Conservation (phyloP, 35 echinoderm and acorn worm species). For the Strongylocentrotus purpuratus region DNA sequence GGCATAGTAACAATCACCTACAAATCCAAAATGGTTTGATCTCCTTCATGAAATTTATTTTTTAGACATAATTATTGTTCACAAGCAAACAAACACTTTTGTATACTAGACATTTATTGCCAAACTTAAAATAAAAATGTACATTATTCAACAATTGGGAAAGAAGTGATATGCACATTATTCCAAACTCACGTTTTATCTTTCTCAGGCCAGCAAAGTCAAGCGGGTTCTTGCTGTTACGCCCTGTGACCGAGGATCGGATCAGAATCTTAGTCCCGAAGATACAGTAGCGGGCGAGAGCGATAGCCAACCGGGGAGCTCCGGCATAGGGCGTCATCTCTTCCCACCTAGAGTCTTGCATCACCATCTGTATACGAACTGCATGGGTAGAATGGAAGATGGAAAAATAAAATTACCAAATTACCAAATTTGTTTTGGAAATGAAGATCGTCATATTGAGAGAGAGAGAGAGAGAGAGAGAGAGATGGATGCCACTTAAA, state of each 20-base stretch:
- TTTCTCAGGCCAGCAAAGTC: conserved; percentile 68
- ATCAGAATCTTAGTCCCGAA: conserved; percentile 77
- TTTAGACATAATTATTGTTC: no score
- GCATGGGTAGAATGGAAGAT: neutral
- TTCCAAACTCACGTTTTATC: conserved; percentile 67
- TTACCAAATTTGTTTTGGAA: no score
- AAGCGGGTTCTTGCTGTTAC: conserved; percentile 71
- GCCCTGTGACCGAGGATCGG: conserved; percentile 76
- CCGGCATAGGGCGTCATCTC: conserved; percentile 71
- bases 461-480: no score
- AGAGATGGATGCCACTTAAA: no score
- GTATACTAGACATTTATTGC: no score
- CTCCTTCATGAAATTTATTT: no score
- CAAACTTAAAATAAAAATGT: no score
- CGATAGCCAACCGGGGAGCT: conserved; percentile 74
- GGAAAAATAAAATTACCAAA: neutral
- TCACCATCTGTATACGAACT: conserved; percentile 66
- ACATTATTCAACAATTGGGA: neutral
- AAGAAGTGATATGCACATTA: neutral
- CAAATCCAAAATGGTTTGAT: no score
- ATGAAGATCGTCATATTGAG: no score
- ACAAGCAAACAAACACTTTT: no score
- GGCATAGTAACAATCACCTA: no score
- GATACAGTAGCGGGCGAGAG: conserved; percentile 80
- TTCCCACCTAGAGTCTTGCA: conserved; percentile 72